phyloP scores from a whole-genome alignment of 2,888 invertebrate species.

The Coleophora flavipennella region DNA sequence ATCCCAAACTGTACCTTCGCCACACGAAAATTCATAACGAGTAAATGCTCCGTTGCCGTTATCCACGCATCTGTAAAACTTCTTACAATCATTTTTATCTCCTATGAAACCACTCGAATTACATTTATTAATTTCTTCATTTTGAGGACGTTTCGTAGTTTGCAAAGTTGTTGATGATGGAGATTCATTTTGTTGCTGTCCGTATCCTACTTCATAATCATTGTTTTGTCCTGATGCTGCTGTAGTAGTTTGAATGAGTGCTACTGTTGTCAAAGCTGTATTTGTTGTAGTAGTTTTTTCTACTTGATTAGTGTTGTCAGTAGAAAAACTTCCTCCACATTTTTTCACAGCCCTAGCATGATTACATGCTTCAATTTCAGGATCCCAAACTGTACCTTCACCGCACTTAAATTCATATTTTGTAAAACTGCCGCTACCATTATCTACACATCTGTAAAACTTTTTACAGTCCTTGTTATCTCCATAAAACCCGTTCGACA shows the following conservation, averaged over 20 bases:
- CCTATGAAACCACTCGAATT: conserved; percentile 74
- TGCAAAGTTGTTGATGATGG: conserved; percentile 16
- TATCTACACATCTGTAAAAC: conserved; percentile 83
- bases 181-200: conserved; percentile 24
- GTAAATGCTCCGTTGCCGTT: conserved; percentile 55
- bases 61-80: conserved; percentile 79
- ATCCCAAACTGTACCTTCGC: conserved; percentile 76
- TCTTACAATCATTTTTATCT: conserved; percentile 70
- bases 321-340: conserved; percentile 34
- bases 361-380: conserved; percentile 77
- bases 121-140: conserved; percentile 16
- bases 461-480: conserved; percentile 79
- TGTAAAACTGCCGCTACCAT: conserved; percentile 71
- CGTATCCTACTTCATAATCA: conserved; percentile 26
- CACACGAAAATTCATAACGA: conserved; percentile 71
- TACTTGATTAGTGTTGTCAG: conserved; percentile 15
- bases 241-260: conserved; percentile 15
- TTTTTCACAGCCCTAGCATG: conserved; percentile 72
- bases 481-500: conserved; percentile 78
- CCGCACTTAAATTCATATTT: conserved; percentile 82
- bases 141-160: conserved; percentile 3
- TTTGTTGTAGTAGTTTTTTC: conserved; percentile 30
- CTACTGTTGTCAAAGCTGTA: conserved; percentile 2
- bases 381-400: conserved; percentile 85
- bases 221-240: conserved; percentile 13